phyloP scores from a whole-genome alignment of 2,888 invertebrate species.

The Stenurella melanura region DNA sequence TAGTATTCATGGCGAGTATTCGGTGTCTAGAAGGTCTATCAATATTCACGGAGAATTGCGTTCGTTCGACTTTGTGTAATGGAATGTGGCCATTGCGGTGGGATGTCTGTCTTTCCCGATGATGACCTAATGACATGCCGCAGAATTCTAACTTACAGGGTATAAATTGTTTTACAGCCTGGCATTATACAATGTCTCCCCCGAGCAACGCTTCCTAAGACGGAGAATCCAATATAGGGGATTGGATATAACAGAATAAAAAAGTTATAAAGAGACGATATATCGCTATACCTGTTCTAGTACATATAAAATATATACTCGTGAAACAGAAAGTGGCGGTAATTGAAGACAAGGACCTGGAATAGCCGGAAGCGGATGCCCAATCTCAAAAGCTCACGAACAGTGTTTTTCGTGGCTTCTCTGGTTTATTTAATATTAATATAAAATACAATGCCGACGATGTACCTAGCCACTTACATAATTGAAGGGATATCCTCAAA shows the following conservation, averaged over 20 bases:
- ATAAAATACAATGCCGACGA: not conserved
- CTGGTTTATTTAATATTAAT: slow-evolving; percentile 22
- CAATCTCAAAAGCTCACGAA: slow-evolving; percentile 18
- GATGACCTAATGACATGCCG: slow-evolving; percentile 59
- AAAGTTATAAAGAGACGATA: slow-evolving; percentile 59
- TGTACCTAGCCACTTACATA: not conserved
- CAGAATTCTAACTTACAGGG: slow-evolving; percentile 52
- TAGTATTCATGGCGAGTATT: slow-evolving; percentile 66
- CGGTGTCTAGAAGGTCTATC: slow-evolving; percentile 64
- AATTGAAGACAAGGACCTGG: slow-evolving; percentile 43
- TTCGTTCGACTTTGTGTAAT: slow-evolving; percentile 68
- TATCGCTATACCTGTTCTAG: slow-evolving; percentile 44
- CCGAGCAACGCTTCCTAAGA: slow-evolving; percentile 51
- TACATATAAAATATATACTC: slow-evolving; percentile 43
- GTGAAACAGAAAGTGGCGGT: slow-evolving; percentile 44
- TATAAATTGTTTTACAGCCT: slow-evolving; percentile 59
- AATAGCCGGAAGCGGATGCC: slow-evolving; percentile 31
- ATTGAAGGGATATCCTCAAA: slow-evolving; percentile 5
- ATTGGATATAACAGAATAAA: slow-evolving; percentile 61
- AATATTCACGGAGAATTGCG: slow-evolving; percentile 70
- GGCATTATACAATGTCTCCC: slow-evolving; percentile 59
- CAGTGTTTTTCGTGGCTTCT: slow-evolving; percentile 13
- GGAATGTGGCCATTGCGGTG: slow-evolving; percentile 66
- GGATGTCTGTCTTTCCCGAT: slow-evolving; percentile 48
- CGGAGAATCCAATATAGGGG: slow-evolving; percentile 59